Evolutionary conservation across 2,797 vertebrate species (phyloP), one percentile per base, ranked within the genome.

Genomic region (Mycteria americana): DNA sequence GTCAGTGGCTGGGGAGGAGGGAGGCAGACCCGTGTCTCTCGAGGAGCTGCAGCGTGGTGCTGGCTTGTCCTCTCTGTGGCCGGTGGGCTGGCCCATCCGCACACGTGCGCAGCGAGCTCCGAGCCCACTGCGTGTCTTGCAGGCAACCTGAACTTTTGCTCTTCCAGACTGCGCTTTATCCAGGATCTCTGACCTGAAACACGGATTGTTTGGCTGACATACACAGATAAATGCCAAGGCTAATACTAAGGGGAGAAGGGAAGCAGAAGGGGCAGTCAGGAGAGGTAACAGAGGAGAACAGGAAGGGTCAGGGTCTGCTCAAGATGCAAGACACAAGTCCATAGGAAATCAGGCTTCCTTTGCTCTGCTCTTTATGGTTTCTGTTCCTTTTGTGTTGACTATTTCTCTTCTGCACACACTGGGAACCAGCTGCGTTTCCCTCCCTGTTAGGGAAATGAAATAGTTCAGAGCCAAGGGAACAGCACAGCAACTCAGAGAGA

Each of bases 331-430:
- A 63, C 41, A 33, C 43, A 83, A 94, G 82, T 94, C 88, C 76
- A 84, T 95, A 96, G 96, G 96, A 97, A 96, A 90, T 92, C 41
- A 63, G 85, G 39, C 79, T 96, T 96, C 96, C 96, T 96, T 91
- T 94, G 46, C 89, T 51, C 85, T 50, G 57, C 68, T 95, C 73
- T 84, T 69, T 35, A 65, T 81, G 79, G 62, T 74, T 80, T 92
- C 59, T 95, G 45, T 91, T 96, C 67, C 91, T 94, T 96, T 95
- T 96, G 91, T 93, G 54, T 97, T 92, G 73, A 57, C 62, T 78
- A 13, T 92, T 94, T 88, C 83, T 93, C 88, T 89, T 90, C 76
- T 95, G 57, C 8, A 12, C 46, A 27, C 39, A 25, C 76, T 64
- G 94, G 94, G 96, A 96, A 86, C 94, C 96, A 97, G 92, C 96